Conservation (phyloP, 2,797 vertebrate genomes). For the Hippopotamyrus pictus region DNA sequence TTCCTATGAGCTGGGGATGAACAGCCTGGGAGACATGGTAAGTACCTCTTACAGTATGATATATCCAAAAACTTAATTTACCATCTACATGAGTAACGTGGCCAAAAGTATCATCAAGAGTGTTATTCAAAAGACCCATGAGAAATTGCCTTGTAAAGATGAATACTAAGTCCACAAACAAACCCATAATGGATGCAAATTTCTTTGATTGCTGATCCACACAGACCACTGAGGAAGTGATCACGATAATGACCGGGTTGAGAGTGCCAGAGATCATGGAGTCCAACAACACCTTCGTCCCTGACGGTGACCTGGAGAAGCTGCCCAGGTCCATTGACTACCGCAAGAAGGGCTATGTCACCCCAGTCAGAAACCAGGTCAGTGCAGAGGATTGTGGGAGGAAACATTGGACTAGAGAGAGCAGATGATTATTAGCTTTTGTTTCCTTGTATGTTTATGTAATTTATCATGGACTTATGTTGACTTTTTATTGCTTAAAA, state of each 20-base stretch:
- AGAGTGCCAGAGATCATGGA: slow-evolving; percentile 51
- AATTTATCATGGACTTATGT: neutral
- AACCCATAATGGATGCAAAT: neutral
- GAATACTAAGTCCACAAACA: neutral
- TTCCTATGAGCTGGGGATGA: slow-evolving; percentile 83
- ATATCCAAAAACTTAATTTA: neutral
- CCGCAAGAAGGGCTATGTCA: slow-evolving; percentile 82
- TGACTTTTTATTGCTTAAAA: neutral
- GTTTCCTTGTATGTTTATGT: neutral
- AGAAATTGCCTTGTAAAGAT: neutral
- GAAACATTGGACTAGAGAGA: neutral
- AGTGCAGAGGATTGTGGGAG: slow-evolving; percentile 20
- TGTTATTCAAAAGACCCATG: neutral
- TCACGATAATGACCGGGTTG: slow-evolving; percentile 73
- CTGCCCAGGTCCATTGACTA: slow-evolving; percentile 79
- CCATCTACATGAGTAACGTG: neutral
- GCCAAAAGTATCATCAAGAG: neutral
- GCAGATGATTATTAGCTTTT: neutral
- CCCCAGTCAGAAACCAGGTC: slow-evolving; percentile 85
- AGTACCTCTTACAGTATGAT: slow-evolving; percentile 31
- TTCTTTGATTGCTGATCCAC: neutral
- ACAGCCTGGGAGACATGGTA: slow-evolving; percentile 82
- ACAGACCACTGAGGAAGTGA: slow-evolving; percentile 84
- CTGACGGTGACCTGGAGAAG: slow-evolving; percentile 49
- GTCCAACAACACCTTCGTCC: slow-evolving; percentile 52